Conservation (phyloP, 2,888 invertebrate species). For the Melangyna quadrimaculata region DNA sequence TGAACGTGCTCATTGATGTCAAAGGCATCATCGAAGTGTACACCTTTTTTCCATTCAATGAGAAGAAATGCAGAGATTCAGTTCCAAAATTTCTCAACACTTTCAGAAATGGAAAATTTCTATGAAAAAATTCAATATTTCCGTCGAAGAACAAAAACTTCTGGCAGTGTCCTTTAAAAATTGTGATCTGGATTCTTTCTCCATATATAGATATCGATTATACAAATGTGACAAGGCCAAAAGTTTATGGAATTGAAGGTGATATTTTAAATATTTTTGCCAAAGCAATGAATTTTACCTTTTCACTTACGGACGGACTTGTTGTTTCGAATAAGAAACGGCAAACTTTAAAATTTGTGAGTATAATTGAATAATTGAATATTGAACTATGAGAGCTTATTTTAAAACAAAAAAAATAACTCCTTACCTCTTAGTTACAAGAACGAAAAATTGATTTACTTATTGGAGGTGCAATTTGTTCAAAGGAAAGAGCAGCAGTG, state of each 20-base stretch:
- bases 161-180: not conserved
- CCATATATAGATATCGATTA: not conserved
- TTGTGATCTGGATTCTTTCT: not conserved
- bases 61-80: not conserved
- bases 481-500: not conserved
- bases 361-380: too few species aligned
- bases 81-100: not conserved
- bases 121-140: not conserved
- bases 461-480: not conserved
- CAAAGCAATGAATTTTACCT: not conserved
- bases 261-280: not conserved
- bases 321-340: accelerated
- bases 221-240: not conserved
- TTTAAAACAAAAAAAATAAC: too few species aligned
- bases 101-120: not conserved
- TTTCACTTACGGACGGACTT: not conserved
- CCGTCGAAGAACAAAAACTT: not conserved
- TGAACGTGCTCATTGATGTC: not conserved
- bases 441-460: not conserved
- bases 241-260: not conserved
- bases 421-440: not conserved
- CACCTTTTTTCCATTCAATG: not conserved
- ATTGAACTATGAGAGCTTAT: too few species aligned
- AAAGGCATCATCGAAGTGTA: not conserved
- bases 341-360: not conserved